Conservation (phyloP, 2,888 invertebrate genomes). For the Blera fallax region DNA sequence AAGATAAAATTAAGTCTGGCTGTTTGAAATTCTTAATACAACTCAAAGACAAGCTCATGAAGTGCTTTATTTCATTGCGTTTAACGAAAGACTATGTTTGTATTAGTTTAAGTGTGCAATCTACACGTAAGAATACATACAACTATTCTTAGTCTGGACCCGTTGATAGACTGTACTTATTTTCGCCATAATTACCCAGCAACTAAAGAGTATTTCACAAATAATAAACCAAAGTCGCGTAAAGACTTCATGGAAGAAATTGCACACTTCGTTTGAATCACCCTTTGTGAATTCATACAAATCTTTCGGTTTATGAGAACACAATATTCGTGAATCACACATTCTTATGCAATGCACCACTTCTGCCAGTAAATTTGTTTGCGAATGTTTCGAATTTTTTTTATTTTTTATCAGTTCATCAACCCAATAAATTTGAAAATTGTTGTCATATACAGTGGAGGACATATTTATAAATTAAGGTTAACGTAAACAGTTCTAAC, state of each 20-base stretch:
- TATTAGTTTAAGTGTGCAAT: background rate
- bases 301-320: background rate
- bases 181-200: background rate
- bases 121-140: background rate
- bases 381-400: background rate
- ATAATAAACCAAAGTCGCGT: background rate
- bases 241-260: background rate
- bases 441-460: no score
- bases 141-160: background rate
- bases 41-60: no score
- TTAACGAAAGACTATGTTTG: no score
- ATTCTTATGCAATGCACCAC: background rate
- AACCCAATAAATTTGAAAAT: background rate
- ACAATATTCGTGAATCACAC: background rate
- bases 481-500: no score
- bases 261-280: background rate
- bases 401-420: background rate
- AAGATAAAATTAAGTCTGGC: no score
- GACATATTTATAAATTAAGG: no score
- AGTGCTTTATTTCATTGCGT: no score
- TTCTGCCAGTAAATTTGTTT: background rate
- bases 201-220: background rate
- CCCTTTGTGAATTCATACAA: background rate
- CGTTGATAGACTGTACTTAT: background rate
- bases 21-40: no score